These are phyloP conservation scores for Thera britannica DNA, from an alignment of 2,888 invertebrate species.

Conservation along the genomic window DNA sequence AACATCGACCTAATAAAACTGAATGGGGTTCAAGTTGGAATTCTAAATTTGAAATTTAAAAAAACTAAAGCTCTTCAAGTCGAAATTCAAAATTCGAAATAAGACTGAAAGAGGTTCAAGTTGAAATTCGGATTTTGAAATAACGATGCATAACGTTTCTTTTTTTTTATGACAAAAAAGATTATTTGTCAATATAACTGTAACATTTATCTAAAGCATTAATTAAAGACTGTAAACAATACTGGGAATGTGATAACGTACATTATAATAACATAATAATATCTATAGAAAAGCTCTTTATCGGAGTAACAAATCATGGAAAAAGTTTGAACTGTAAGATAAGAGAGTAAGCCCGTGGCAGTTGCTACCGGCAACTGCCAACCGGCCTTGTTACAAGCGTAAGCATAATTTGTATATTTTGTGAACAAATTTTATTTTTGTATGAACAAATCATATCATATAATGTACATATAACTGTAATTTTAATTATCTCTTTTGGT, in stretches of 20 bases:
- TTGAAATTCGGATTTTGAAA: not conserved
- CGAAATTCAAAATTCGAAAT: too few relatives aligned
- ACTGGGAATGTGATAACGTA: slow-evolving; percentile 47
- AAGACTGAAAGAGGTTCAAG: too few relatives aligned
- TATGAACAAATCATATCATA: too few relatives aligned
- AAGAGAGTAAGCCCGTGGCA: slow-evolving; percentile 11
- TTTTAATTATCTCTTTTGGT: too few relatives aligned
- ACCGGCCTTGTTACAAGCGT: not conserved
- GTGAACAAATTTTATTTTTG: too few relatives aligned
- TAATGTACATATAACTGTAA: too few relatives aligned
- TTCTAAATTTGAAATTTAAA: not conserved
- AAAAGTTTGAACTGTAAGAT: slow-evolving; percentile 12
- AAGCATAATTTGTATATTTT: slow-evolving; percentile 1
- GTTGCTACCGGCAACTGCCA: not conserved
- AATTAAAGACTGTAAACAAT: slow-evolving; percentile 10
- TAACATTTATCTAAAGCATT: not conserved
- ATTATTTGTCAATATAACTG: not conserved
- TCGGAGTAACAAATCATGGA: slow-evolving; percentile 30
- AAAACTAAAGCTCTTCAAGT: too few relatives aligned
- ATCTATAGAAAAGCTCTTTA: slow-evolving; percentile 31
- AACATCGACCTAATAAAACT: slow-evolving; percentile 26
- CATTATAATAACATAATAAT: slow-evolving; percentile 38
- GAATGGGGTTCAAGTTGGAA: slow-evolving; percentile 1
- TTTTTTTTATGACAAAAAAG: not conserved
- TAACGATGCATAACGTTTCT: too few relatives aligned